Evolutionary conservation across 2,113 vertebrate genomes (phyloP).

Genomic region (Ardeotis arabs): DNA sequence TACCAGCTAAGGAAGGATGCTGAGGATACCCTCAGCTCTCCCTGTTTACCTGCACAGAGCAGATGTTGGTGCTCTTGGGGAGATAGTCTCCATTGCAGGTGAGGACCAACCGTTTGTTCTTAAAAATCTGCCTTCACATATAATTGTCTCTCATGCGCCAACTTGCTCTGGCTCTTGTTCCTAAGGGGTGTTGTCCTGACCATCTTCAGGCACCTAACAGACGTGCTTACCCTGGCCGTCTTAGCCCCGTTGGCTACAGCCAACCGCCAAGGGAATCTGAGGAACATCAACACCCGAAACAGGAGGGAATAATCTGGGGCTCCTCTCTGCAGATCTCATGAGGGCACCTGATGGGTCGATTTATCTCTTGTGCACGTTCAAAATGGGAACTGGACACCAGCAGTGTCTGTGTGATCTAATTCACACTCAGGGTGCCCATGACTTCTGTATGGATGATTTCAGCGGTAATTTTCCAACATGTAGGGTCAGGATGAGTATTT

Average conservation of each 20-base stretch:
- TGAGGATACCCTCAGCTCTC: not conserved
- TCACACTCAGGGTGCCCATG: not conserved
- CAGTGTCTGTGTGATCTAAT: not conserved
- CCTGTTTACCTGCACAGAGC: not conserved
- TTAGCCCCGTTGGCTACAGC: not conserved
- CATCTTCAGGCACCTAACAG: not conserved
- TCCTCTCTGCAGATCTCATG: not conserved
- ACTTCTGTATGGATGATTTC: not conserved
- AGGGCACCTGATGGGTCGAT: not conserved
- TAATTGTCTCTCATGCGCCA: not conserved
- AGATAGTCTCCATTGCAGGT: not conserved
- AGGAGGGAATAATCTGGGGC: not conserved
- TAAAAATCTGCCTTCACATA: not conserved
- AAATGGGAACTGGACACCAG: not conserved
- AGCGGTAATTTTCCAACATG: not conserved
- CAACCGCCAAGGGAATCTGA: not conserved
- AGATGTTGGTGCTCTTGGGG: not conserved
- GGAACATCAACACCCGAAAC: not conserved
- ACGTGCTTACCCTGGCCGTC: fast-evolving
- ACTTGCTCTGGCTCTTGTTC: not conserved
- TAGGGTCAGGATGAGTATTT: not conserved
- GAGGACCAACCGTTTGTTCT: not conserved
- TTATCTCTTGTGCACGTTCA: not conserved
- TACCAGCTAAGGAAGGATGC: not conserved
- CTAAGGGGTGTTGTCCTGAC: not conserved